Percentiles rank a stretch among this genome's conserved stretches.
These are phyloP conservation scores for Drosophila dives DNA, from an alignment of 2,888 invertebrate species.

Conservation along the genomic window DNA sequence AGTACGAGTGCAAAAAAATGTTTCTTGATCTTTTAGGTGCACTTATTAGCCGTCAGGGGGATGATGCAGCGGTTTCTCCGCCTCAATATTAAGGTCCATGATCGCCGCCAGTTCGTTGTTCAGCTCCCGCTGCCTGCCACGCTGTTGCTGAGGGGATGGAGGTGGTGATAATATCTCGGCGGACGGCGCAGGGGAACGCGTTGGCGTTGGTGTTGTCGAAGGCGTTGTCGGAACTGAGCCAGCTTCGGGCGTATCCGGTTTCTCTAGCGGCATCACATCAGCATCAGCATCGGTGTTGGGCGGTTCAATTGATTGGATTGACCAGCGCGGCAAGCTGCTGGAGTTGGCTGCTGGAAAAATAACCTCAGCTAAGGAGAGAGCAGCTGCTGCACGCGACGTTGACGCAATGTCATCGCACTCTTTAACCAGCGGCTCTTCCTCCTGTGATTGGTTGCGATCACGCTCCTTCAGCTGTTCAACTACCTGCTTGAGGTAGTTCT, in stretches of 20 bases:
- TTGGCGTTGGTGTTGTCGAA: slow-evolving; percentile 38
- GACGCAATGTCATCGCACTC: slow-evolving; percentile 47
- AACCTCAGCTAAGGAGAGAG: slow-evolving; percentile 7
- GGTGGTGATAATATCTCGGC: slow-evolving; percentile 2
- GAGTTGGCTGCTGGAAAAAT: slow-evolving; percentile 10
- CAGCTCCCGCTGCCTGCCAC: background rate
- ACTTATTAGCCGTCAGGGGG: slow-evolving; percentile 16
- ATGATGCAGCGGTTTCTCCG: slow-evolving; percentile 21
- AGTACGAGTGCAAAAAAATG: slow-evolving; percentile 23
- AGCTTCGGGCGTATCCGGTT: slow-evolving; percentile 5
- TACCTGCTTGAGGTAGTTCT: slow-evolving; percentile 67
- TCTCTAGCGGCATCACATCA: slow-evolving; percentile 7
- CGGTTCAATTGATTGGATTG: slow-evolving; percentile 5
- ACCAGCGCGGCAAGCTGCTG: slow-evolving; percentile 20
- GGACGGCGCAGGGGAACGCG: slow-evolving; percentile 11
- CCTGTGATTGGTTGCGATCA: slow-evolving; percentile 4
- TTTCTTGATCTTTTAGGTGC: background rate
- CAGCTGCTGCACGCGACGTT: slow-evolving; percentile 45
- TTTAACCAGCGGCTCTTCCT: background rate
- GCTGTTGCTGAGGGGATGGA: slow-evolving; percentile 3
- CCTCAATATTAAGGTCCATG: slow-evolving; percentile 49
- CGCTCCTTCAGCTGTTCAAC: slow-evolving; percentile 52
- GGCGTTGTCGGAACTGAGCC: slow-evolving; percentile 32
- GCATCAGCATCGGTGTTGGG: slow-evolving; percentile 3
- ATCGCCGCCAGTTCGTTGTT: slow-evolving; percentile 38